Evolutionary conservation across 2,888 invertebrate genomes (phyloP), one percentile per base, ranked within the genome.

Genomic region (Archaeoteleia sp.): DNA sequence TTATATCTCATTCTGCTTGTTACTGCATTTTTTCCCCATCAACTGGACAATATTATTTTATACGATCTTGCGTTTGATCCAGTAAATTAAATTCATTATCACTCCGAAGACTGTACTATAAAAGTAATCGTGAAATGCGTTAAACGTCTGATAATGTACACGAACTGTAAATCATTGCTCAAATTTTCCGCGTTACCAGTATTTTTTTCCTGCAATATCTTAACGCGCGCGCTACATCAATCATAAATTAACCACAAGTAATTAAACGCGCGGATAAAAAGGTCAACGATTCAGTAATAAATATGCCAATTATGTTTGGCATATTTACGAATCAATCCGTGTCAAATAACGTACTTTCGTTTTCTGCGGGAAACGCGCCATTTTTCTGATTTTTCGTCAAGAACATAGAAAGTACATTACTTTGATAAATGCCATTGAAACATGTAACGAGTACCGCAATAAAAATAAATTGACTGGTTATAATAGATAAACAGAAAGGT

Each of bases 401-500:
- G 25, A 7, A 34, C 48, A 13, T 37, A 58, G 57, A 58, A 58
- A 58, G 57, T 58, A 15, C 12, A 40, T 30, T 10, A 17, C 29
- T 20, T 15, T 43, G 12, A 58, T 40, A 58, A 46, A 32, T 34
- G 32, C 48, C 25, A 40, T 8, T 35, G 29, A 30, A 57, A 25
- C 30, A 39, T 17, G 46, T 29, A 34, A 37, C 43, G 8, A 27
- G 12, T 10, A 10, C 23, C 15, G 25, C 8, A 30, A 8, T 8
- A 27, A 23, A 48, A 49, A 27, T 40, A 17, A 32, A 27, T 49
- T 35, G 35, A 35, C 51, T 45, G 51, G 29, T 60, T 9, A 30
- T 54, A 63, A 63, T 63, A 23, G 30, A 42, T 35, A 35, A 55
- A 63, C 46, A 58, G 57, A 65, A 53, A 65, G 53, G 46, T 49